These are phyloP conservation scores for Chloroceryle aenea DNA, from an alignment of 2,113 vertebrate genomes.

Conservation along the genomic window DNA sequence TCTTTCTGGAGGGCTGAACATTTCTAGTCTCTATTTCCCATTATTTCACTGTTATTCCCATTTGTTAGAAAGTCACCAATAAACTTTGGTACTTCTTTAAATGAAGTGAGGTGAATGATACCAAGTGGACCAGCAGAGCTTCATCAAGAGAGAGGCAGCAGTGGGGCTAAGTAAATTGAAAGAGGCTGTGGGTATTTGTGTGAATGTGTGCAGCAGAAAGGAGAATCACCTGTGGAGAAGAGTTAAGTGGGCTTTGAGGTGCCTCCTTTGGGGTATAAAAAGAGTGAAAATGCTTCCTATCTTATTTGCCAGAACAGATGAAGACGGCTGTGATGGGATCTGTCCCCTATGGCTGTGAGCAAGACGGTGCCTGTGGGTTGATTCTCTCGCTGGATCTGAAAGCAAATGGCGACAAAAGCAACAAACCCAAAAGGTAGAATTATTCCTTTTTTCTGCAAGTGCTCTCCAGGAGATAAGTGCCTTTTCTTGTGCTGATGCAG, in stretches of 20 bases:
- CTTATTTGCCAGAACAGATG: fast-evolving
- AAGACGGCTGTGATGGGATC: background rate
- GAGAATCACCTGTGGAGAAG: background rate
- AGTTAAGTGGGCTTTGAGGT: background rate
- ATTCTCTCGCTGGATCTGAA: background rate
- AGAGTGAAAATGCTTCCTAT: fast-evolving
- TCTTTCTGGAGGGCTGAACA: background rate
- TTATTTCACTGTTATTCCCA: background rate
- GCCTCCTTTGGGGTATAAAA: background rate
- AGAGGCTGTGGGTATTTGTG: background rate
- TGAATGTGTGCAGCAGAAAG: background rate
- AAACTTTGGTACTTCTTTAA: background rate
- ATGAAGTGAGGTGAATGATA: background rate
- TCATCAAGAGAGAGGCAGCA: background rate
- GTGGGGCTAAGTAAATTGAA: background rate
- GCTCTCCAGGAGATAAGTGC: background rate
- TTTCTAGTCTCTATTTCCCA: background rate
- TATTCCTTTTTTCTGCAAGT: background rate
- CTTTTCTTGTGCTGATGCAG: background rate
- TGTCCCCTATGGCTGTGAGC: fast-evolving
- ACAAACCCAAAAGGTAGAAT: background rate
- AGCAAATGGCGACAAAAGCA: background rate
- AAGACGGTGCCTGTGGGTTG: fast-evolving
- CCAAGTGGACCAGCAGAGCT: background rate
- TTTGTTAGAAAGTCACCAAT: background rate